Base-by-base conservation (phyloP, 2,113 vertebrate genomes). In the Corythornis cristatus region DNA sequence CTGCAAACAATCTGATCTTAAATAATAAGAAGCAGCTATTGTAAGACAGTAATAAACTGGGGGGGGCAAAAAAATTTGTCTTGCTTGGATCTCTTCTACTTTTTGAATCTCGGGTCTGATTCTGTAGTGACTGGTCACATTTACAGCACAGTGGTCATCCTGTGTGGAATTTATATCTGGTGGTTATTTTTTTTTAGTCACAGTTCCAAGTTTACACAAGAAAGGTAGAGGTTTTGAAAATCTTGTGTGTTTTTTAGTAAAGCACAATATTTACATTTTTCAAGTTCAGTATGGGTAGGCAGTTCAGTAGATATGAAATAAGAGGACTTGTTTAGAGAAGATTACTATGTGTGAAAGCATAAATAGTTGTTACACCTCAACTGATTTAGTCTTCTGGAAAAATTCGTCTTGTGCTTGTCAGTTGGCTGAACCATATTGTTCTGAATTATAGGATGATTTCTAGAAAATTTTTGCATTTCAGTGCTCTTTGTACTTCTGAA, bases 31-130 rank as follows among this genome's bases (percentile, higher is more conserved):
- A 54, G 6, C 28, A 31, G 56, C 53, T 45, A 7, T 25, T 28
- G 5, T 20, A 57, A 72, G 33, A 13, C 19, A 61, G n/a, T 11
- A 50, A 40, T 51, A 57, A 86, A 53, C 6, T 43, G 7, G 1
- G 3, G 3, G 4, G 1, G 8, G 2, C 2, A 2, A 22, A 9
- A 28, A 37, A 66, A 5, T 72, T 72, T 88, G 10, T 53, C 42
- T 43, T 86, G 9, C 37, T 78, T 75, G 5, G 6, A 15, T 58
- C 7, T 60, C 17, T n/a, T 64, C 3, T 8, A 13, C 61, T 45
- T 68, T 61, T 68, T 78, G 31, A 53, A 35, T 64, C 33, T 82
- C 15, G 20, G 23, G 78, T 17, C 25, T 43, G 50, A 45, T 77
- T 72, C 33, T 67, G 1, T 54, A 33, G 8, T 40, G 35, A 50